Conservation (phyloP, 2,888 invertebrate genomes). For the Tortrix viridana region DNA sequence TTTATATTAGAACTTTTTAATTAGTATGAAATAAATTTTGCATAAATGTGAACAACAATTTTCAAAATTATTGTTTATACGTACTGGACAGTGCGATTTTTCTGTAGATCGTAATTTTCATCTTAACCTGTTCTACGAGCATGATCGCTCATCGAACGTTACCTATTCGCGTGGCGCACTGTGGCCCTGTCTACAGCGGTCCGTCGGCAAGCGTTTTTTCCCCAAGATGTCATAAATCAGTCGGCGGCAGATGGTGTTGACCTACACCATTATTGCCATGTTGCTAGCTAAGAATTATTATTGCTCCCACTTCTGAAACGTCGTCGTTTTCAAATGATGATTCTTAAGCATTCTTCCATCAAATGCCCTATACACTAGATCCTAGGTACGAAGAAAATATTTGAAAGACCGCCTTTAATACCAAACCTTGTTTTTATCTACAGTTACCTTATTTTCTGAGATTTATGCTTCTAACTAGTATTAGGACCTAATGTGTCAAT, state of each 20-base stretch:
- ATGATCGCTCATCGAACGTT: background rate
- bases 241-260: conserved; percentile 77
- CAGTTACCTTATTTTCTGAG: too few species aligned
- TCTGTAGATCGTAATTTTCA: too few species aligned
- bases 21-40: too few species aligned
- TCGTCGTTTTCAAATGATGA: conserved; percentile 55
- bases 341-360: conserved; percentile 47
- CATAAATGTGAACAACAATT: too few species aligned
- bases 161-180: conserved; percentile 9
- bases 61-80: too few species aligned
- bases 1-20: too few species aligned
- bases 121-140: background rate
- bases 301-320: conserved; percentile 57
- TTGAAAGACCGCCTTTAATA: too few species aligned
- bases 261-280: conserved; percentile 77
- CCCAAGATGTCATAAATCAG: conserved; percentile 76
- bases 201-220: conserved; percentile 65
- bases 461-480: too few species aligned
- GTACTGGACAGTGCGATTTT: too few species aligned
- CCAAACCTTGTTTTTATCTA: too few species aligned
- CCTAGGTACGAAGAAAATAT: too few species aligned
- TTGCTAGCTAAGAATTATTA: conserved; percentile 74
- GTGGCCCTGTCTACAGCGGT: conserved; percentile 41
- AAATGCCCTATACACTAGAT: conserved; percentile 25
- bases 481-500: too few species aligned